These are phyloP conservation scores for Carassius auratus DNA, from an alignment of 2,113 vertebrate genomes.

Conservation along the genomic window DNA sequence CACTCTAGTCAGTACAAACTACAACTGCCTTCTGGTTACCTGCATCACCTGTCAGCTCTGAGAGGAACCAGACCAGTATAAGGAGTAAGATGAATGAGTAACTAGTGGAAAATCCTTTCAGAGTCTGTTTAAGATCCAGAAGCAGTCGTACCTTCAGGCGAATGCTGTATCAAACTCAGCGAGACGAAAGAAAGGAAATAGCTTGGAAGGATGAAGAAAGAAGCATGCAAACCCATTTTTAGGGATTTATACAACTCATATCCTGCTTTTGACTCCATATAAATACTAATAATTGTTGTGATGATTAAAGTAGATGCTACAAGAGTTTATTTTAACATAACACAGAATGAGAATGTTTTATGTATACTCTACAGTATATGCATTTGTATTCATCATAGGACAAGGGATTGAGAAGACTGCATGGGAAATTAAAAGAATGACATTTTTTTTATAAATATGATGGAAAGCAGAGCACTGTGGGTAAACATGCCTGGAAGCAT, in stretches of 20 bases:
- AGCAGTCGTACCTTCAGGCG: slow-evolving; percentile 66
- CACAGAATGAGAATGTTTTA: background rate
- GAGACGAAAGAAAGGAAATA: slow-evolving; percentile 21
- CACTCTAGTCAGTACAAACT: slow-evolving; percentile 37
- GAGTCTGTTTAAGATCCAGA: slow-evolving; percentile 70
- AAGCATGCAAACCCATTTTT: slow-evolving; percentile 27
- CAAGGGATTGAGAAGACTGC: background rate
- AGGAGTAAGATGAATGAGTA: slow-evolving; percentile 74
- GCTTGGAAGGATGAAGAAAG: slow-evolving; percentile 1
- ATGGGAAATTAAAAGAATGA: no score
- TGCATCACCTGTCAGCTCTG: slow-evolving; percentile 67
- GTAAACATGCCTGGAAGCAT: background rate
- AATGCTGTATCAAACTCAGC: slow-evolving; percentile 52
- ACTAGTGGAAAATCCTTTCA: slow-evolving; percentile 71
- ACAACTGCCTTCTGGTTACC: slow-evolving; percentile 67
- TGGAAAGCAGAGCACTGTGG: background rate
- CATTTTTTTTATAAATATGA: background rate
- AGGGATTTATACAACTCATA: slow-evolving; percentile 34
- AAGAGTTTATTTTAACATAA: background rate
- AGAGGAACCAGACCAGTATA: slow-evolving; percentile 73
- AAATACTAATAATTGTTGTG: slow-evolving; percentile 21
- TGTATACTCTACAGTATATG: background rate
- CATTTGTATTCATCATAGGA: background rate
- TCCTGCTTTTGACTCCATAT: slow-evolving; percentile 1
- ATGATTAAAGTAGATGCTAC: slow-evolving; percentile 11